A percentile compares a stretch with the other conserved stretches of the same genome.
Evolutionary conservation across 2,113 vertebrate species (phyloP).

Genomic region (Shinisaurus crocodilurus): DNA sequence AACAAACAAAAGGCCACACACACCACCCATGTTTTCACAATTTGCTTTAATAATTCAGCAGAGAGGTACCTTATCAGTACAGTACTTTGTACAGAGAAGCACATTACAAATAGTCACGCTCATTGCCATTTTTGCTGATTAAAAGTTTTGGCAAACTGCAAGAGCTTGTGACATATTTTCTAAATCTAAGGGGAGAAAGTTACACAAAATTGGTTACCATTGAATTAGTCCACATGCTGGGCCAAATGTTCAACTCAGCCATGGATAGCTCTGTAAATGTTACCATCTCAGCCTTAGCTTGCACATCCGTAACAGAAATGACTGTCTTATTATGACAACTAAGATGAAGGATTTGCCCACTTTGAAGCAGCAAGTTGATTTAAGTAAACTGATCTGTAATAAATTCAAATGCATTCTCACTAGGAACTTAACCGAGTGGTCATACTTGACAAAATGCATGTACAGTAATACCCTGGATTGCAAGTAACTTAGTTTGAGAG

Average conservation of each 20-base stretch:
- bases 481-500: too few species aligned
- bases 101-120: background rate
- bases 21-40: background rate
- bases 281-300: background rate
- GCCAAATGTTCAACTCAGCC: background rate
- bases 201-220: background rate
- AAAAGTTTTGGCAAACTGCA: background rate
- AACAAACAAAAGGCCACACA: background rate
- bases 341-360: background rate
- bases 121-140: background rate
- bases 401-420: background rate
- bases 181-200: background rate
- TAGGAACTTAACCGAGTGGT: background rate
- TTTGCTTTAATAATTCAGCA: background rate
- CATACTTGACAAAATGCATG: too few species aligned
- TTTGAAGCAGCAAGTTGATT: background rate
- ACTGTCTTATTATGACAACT: background rate
- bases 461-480: too few species aligned
- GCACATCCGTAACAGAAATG: background rate
- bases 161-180: background rate
- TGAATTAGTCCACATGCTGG: background rate
- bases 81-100: background rate
- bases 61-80: background rate
- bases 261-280: background rate
- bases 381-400: background rate